Conservation (phyloP, 2,797 vertebrate species). For the Sebastes taczanowskii region DNA sequence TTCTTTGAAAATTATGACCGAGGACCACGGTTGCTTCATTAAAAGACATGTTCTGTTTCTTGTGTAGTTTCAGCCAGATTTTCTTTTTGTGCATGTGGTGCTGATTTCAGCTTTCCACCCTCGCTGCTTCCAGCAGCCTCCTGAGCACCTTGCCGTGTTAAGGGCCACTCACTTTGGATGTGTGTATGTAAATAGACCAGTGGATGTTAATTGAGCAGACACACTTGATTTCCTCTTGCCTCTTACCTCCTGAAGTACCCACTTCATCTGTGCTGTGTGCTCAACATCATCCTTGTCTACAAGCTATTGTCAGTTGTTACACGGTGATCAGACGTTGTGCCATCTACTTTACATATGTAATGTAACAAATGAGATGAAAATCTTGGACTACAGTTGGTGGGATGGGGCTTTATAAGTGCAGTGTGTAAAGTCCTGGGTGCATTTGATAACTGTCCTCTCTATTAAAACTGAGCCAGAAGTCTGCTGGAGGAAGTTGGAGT, state of each 20-base stretch:
- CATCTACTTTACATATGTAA: neutral
- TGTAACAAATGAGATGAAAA: neutral
- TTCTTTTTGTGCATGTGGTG: slow-evolving; percentile 77
- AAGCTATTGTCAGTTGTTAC: slow-evolving; percentile 12
- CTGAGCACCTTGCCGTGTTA: slow-evolving; percentile 67
- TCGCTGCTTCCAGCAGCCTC: slow-evolving; percentile 59
- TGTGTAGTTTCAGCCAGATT: slow-evolving; percentile 88
- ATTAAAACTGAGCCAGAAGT: neutral
- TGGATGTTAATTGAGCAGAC: slow-evolving; percentile 36
- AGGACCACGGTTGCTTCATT: slow-evolving; percentile 89
- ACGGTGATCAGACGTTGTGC: neutral
- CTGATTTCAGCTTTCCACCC: slow-evolving; percentile 78
- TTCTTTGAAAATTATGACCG: slow-evolving; percentile 89
- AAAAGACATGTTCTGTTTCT: slow-evolving; percentile 88
- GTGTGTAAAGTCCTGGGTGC: neutral
- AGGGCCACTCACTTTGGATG: slow-evolving; percentile 64
- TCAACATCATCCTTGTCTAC: slow-evolving; percentile 5
- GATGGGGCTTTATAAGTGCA: neutral
- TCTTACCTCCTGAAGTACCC: slow-evolving; percentile 5
- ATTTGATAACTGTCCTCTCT: neutral
- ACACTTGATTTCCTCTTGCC: slow-evolving; percentile 33
- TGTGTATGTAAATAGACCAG: slow-evolving; percentile 60
- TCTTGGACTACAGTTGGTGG: neutral
- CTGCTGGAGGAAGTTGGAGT: neutral
- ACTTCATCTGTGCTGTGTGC: neutral